Percentiles rank a stretch among this genome's conserved stretches.
Conservation (phyloP, 2,797 vertebrate genomes). For the Bovichtus diacanthus region DNA sequence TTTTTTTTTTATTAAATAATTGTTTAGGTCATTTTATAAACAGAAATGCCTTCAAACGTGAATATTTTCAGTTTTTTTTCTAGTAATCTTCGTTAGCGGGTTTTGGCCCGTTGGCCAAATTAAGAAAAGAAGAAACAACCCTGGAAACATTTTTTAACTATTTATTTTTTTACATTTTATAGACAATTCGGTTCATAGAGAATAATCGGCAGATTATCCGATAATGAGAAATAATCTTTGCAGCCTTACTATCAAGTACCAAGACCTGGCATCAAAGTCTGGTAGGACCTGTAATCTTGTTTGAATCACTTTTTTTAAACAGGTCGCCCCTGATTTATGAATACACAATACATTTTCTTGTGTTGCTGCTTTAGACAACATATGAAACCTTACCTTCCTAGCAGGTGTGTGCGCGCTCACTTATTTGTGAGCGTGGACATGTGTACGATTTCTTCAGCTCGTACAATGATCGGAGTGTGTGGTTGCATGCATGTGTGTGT, state of each 20-base stretch:
- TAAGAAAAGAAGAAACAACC: background rate
- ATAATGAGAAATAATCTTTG: background rate
- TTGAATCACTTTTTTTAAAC: background rate
- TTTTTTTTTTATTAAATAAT: background rate
- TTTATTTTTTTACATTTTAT: background rate
- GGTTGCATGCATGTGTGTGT: background rate
- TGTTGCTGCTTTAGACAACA: background rate
- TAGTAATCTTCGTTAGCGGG: too few relatives aligned
- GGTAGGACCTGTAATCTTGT: background rate
- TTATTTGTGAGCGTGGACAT: background rate
- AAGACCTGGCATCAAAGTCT: background rate
- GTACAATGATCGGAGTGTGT: conserved; percentile 1
- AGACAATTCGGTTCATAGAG: background rate
- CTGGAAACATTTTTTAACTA: too few relatives aligned
- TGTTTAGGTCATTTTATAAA: background rate
- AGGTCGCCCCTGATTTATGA: background rate
- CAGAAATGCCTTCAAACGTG: background rate
- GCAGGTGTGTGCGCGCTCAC: background rate
- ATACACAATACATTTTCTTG: background rate
- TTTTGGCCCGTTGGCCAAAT: background rate
- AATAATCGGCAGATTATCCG: background rate
- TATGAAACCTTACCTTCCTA: background rate
- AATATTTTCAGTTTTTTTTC: background rate
- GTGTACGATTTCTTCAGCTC: background rate
- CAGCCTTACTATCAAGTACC: background rate